Evolutionary conservation across 2,888 invertebrate species (phyloP), one percentile per base, ranked within the genome.

Genomic region (Ceriagrion tenellum): DNA sequence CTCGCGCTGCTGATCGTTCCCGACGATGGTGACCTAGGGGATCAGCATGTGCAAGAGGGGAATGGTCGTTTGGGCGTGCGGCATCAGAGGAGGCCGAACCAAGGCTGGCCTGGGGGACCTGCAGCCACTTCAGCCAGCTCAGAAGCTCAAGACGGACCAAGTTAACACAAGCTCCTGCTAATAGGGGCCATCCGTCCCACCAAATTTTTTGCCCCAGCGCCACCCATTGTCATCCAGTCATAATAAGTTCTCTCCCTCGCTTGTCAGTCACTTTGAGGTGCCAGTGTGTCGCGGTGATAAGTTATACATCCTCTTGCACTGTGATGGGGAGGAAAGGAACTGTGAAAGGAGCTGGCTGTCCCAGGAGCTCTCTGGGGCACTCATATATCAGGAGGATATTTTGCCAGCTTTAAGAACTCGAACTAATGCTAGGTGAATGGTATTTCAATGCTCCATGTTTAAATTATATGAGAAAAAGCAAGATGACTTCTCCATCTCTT

Each of bases 1-100:
- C 97, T 98, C 96, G 98, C 98, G 47, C 98, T 98, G 96, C 98
- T 98, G 95, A 96, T 96, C 95, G 96, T 97, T 96, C 95, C 96
- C 23, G 95, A 95, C 6, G 95, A 95, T 0, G 90, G 81, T 35
- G 93, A 63, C 35, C 63, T 63, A 0, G 59, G 40, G 4, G 93
- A 93, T 69, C 47, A 47, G 69, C 93, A 93, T n/a, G 16, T 47
- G 23, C 40, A 23, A 6, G 69, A 74, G 13, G 69, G 93, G 3
- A 69, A 47, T 23, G 59, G 69, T 40, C 63, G 93, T 26, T n/a
- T 93, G 13, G 93, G 69, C 10, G 69, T 93, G 47, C 40, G 93
- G 69, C 93, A 93, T n/a, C 93, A 93, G n/a, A 93, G 93, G 69
- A 63, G 93, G 69, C 93, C 93, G 26, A 47, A 93, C 13, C 93